A percentile compares a stretch with the other conserved stretches of the same genome.
Conservation (phyloP, 2,797 vertebrate species). For the Pseudomugil gertrudae region DNA sequence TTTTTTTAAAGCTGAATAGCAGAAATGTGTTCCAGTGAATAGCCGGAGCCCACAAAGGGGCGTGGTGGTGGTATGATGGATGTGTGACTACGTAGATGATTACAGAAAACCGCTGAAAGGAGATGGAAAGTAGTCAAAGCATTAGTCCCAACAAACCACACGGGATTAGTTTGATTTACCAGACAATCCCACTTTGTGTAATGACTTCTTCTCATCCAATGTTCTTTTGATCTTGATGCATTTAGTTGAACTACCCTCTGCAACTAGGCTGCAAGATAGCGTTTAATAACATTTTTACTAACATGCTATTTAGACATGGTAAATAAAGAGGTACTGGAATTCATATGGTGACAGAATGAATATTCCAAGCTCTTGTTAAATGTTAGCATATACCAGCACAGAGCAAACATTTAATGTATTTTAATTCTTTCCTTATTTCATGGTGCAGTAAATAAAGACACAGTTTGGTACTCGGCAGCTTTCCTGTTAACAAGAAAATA, state of each 20-base stretch:
- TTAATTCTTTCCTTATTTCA: not conserved
- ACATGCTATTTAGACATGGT: not conserved
- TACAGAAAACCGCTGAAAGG: slow-evolving; percentile 12
- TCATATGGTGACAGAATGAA: no score
- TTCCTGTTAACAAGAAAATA: no score
- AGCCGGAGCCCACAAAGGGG: slow-evolving; percentile 14
- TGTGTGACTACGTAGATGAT: not conserved
- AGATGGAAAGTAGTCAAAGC: slow-evolving; percentile 6
- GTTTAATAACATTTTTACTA: not conserved
- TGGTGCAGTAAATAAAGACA: not conserved
- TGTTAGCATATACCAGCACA: not conserved
- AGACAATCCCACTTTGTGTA: not conserved
- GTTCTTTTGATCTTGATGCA: not conserved
- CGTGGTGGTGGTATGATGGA: slow-evolving; percentile 15
- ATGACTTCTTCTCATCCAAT: not conserved
- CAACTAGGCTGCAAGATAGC: not conserved
- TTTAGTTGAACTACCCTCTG: not conserved
- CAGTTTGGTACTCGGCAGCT: not conserved
- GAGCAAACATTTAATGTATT: not conserved
- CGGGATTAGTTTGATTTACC: not conserved
- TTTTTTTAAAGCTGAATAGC: not conserved
- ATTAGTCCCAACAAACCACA: slow-evolving; percentile 1
- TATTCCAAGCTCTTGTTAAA: not conserved
- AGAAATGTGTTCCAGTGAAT: slow-evolving; percentile 1
- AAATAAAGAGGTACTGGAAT: no score